Base-by-base conservation (phyloP, 2,888 invertebrate genomes). In the Cephalotes varians region DNA sequence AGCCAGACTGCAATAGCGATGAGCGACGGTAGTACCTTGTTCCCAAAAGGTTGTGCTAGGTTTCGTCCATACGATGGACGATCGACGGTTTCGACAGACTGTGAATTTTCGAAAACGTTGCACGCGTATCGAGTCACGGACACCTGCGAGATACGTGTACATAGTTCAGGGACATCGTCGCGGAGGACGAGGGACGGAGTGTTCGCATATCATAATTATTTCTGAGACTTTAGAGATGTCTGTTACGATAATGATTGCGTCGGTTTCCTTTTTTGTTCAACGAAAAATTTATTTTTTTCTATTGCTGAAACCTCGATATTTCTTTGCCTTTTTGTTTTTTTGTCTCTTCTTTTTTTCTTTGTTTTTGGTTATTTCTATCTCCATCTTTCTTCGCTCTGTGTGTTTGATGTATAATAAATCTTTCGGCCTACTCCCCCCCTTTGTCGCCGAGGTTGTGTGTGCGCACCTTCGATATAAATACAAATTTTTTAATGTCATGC, bases 401-500 rank as follows among this genome's bases (percentile, higher is more conserved):
- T 37, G 64, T 71, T 51, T 67, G 64, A 81, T 80, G 51, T 64
- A n/a, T n/a, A 64, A 82, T 81, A 71, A 65, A 60, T 74, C 31
- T 64, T 40, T 51, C 82, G 73, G 60, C 62, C 81, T 72, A 49
- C 7, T 40, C 81, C 28, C 72, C 7, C 44, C 81, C 28, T 67
- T 60, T 64, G 28, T n/a, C 47, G 40, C 28, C 64, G 69, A 72
- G 80, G 79, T 81, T 67, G 86, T 37, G 64, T 64, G 56, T 72
- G 28, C 74, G 76, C 82, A 74, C 82, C 73, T 71, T 56, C 72
- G 28, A 71, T 69, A 72, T 81, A 54, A 80, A 49, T 74, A 81
- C 34, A 67, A 87, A 85, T 82, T 86, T 86, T 80, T 85, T 84
- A 89, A 87, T 88, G 82, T 82, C 85, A 79, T 86, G 82, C 85